Evolutionary conservation across 2,113 vertebrate species (phyloP).

Genomic region (Crotalus tigris): DNA sequence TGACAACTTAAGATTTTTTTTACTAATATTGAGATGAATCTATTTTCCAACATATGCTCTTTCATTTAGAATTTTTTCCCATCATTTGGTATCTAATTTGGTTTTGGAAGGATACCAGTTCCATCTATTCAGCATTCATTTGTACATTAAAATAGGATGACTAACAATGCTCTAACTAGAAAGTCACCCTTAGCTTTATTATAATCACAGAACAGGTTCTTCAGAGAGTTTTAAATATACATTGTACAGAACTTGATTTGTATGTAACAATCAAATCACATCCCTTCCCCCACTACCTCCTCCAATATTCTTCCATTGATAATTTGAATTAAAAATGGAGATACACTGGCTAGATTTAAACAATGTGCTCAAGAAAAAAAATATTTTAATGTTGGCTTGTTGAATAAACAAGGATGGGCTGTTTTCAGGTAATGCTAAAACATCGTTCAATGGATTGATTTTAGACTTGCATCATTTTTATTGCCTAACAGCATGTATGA

Average conservation of each 20-base stretch:
- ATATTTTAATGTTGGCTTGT: not conserved
- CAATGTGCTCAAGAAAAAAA: not conserved
- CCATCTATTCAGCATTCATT: not conserved
- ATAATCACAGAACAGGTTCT: constrained; percentile 12
- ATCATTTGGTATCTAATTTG: constrained; percentile 7
- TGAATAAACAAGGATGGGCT: not conserved
- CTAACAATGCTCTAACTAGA: not conserved
- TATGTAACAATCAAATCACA: not conserved
- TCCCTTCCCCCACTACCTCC: not conserved
- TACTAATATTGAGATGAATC: not conserved
- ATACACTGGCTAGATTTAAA: not conserved
- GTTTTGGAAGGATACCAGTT: constrained; percentile 11
- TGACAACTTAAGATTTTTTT: constrained; percentile 4
- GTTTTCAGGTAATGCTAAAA: not conserved
- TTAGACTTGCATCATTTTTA: too few species aligned
- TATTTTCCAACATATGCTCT: not conserved
- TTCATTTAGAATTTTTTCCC: not conserved
- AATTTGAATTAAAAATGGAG: not conserved
- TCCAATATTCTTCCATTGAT: not conserved
- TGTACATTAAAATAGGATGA: constrained; percentile 14
- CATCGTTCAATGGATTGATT: too few species aligned
- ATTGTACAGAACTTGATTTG: not conserved
- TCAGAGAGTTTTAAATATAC: not conserved
- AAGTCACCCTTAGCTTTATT: constrained; percentile 17
- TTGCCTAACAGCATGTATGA: too few species aligned